A percentile compares a stretch with the other conserved stretches of the same genome.
phyloP scores from a whole-genome alignment of 2,888 invertebrate genomes.

The Sphaerophoria rueppellii region DNA sequence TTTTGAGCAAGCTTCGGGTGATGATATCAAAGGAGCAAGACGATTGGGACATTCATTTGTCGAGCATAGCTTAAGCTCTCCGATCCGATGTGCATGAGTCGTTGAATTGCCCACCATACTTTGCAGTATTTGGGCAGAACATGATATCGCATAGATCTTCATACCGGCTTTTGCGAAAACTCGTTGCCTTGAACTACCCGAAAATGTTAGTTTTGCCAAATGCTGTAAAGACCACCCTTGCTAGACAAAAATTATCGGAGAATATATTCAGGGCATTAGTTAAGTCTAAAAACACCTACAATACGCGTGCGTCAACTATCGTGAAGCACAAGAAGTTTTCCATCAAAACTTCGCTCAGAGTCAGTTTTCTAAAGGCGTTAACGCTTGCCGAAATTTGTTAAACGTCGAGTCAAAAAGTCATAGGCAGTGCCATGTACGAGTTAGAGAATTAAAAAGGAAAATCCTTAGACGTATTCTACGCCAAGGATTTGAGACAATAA shows the following conservation, averaged over 20 bases:
- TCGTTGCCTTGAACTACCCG: not conserved
- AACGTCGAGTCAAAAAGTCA: too few relatives aligned
- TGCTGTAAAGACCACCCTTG: too few relatives aligned
- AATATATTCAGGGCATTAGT: constrained; percentile 1
- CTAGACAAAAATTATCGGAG: not conserved
- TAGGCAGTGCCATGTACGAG: too few relatives aligned
- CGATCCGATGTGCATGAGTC: constrained; percentile 1
- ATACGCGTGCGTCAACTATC: not conserved
- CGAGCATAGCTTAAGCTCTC: not conserved
- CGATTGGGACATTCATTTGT: not conserved
- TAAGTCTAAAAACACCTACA: not conserved
- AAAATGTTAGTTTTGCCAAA: too few relatives aligned
- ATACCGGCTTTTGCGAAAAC: not conserved
- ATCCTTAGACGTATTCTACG: too few relatives aligned
- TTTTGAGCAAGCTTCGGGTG: not conserved
- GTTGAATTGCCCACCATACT: not conserved
- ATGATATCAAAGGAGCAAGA: not conserved
- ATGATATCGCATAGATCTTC: not conserved
- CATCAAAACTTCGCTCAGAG: too few relatives aligned
- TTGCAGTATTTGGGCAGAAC: not conserved
- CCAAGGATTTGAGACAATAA: too few relatives aligned
- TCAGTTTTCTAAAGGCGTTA: too few relatives aligned
- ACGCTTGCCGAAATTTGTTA: too few relatives aligned
- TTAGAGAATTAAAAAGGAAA: too few relatives aligned
- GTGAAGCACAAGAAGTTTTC: too few relatives aligned